These are phyloP conservation scores for Pseudois nayaur DNA, from an alignment of 2,113 vertebrate species.

Conservation along the genomic window DNA sequence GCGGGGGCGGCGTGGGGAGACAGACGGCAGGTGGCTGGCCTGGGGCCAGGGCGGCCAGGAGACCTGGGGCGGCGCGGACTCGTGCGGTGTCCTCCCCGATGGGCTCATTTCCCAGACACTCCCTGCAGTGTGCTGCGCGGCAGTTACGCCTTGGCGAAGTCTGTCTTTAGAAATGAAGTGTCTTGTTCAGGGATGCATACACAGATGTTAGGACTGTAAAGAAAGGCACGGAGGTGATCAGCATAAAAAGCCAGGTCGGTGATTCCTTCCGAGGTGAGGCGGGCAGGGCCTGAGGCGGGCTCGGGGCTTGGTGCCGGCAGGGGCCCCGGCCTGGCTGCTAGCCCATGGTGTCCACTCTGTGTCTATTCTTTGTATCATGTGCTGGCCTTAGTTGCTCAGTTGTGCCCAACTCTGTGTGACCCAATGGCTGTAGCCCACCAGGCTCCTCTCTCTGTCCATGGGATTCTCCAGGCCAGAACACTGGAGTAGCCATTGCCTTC, in stretches of 20 bases:
- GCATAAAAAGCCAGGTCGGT: not conserved
- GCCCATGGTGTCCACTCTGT: no score
- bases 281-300: accelerated
- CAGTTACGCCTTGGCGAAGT: no score
- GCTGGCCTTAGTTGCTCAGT: not conserved
- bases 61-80: not conserved
- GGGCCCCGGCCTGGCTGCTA: not conserved
- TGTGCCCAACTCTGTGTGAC: not conserved
- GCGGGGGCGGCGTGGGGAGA: accelerated
- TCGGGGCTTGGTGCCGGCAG: accelerated
- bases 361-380: accelerated
- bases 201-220: not conserved
- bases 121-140: accelerated
- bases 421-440: not conserved
- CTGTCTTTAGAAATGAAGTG: not conserved
- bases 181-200: not conserved
- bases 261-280: not conserved
- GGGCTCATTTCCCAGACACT: accelerated
- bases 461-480: not conserved
- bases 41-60: not conserved
- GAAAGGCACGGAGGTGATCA: not conserved
- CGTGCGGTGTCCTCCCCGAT: not conserved
- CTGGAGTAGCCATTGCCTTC: not conserved
- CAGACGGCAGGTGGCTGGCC: not conserved
- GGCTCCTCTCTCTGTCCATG: not conserved